Evolutionary conservation across 2,888 invertebrate genomes (phyloP).

Genomic region (Camponotus fellah): DNA sequence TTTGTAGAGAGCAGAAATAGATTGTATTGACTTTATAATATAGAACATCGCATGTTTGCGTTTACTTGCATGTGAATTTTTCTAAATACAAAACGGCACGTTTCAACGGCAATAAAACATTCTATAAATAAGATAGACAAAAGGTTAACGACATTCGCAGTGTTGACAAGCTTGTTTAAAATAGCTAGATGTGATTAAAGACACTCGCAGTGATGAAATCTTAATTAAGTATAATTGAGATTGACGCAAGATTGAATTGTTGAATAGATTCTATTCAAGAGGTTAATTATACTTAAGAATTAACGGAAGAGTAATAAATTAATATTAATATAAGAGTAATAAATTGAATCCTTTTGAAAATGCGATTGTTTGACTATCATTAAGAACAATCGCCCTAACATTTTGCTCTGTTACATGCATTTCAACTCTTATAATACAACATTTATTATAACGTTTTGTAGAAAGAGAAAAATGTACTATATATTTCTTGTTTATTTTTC

Average conservation of each 20-base stretch:
- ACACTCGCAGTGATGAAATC: constrained; percentile 40
- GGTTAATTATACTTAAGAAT: constrained; percentile 59
- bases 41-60: neutral
- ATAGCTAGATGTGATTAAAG: constrained; percentile 35
- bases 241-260: constrained; percentile 65
- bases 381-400: neutral
- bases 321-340: constrained; percentile 57
- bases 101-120: neutral
- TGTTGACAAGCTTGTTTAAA: constrained; percentile 10
- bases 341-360: constrained; percentile 72
- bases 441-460: neutral
- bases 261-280: neutral
- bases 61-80: neutral
- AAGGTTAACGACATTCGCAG: constrained; percentile 56
- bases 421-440: neutral
- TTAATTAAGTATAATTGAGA: constrained; percentile 76
- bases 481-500: neutral
- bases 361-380: neutral
- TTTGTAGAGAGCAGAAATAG: neutral
- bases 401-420: constrained; percentile 4
- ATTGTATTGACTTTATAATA: neutral
- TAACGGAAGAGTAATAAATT: constrained; percentile 57
- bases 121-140: neutral
- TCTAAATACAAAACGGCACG: neutral
- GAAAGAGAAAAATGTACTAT: neutral